These are phyloP conservation scores for Spinus olivaceus DNA, from an alignment of 2,797 vertebrate species.

Conservation along the genomic window DNA sequence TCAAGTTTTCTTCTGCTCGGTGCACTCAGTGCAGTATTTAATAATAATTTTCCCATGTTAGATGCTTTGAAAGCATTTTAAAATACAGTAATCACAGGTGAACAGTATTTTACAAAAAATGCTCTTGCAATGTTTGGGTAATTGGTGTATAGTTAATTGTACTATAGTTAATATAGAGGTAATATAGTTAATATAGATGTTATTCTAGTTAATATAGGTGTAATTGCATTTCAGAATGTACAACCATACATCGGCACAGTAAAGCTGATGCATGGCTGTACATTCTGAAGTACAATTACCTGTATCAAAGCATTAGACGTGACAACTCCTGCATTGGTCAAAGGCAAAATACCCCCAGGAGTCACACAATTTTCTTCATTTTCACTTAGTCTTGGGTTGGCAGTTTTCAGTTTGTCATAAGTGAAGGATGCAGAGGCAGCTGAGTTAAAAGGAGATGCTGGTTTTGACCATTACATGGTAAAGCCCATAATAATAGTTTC, in stretches of 20 bases:
- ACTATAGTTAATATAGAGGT: not conserved
- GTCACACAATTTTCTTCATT: not conserved
- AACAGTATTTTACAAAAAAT: not conserved
- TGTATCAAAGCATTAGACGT: not conserved
- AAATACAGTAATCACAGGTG: not conserved
- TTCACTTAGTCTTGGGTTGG: not conserved
- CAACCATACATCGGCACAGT: not conserved
- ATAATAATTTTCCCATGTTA: not conserved
- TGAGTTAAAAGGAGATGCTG: not conserved
- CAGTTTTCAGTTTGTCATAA: not conserved
- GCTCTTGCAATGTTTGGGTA: not conserved
- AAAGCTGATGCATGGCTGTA: not conserved
- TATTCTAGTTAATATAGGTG: not conserved
- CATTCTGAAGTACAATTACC: not conserved
- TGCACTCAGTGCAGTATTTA: not conserved
- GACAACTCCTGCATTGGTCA: fast-evolving
- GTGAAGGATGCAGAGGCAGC: not conserved
- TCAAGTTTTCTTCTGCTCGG: not conserved
- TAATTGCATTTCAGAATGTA: not conserved
- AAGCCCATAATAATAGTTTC: not conserved
- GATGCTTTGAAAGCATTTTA: not conserved
- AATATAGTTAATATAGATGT: not conserved
- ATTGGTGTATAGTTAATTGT: not conserved
- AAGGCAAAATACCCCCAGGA: not conserved
- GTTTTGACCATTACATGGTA: not conserved